A percentile compares a stretch with the other conserved stretches of the same genome.
Conservation (phyloP, 2,113 vertebrate genomes). For the Thamnophis sirtalis region DNA sequence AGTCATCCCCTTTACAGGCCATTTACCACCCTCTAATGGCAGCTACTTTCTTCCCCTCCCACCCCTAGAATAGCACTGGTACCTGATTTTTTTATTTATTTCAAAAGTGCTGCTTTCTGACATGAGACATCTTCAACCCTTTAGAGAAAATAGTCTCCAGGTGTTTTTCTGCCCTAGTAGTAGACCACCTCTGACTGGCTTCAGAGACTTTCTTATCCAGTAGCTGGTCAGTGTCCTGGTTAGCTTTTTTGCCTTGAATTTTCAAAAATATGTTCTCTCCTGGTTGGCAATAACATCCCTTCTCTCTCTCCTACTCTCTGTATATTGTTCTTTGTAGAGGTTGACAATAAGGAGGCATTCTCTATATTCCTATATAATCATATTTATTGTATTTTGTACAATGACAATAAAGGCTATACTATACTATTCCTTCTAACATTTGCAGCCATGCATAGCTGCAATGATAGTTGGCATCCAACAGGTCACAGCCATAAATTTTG, state of each 20-base stretch:
- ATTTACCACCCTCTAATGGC: background rate
- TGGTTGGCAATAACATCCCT: background rate
- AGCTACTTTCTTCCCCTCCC: background rate
- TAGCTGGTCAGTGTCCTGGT: background rate
- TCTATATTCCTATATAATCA: background rate
- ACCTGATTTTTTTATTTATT: background rate
- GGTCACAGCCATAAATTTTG: background rate
- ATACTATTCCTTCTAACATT: background rate
- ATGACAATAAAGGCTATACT: too few species aligned
- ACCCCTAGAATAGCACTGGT: background rate
- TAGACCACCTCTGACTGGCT: background rate
- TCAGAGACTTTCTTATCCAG: background rate
- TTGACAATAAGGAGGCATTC: background rate
- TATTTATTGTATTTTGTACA: too few species aligned
- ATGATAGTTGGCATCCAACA: background rate
- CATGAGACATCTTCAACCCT: too few species aligned
- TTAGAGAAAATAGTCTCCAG: too few species aligned
- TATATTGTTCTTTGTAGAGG: background rate
- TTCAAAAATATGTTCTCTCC: background rate
- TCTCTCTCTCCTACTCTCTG: background rate
- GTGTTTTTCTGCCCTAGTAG: too few species aligned
- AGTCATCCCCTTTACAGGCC: background rate
- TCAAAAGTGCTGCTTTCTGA: too few species aligned
- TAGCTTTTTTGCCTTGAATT: background rate
- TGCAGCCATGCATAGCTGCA: background rate